These are phyloP conservation scores for Podarcis raffonei DNA, from an alignment of 2,113 vertebrate species.

Conservation along the genomic window DNA sequence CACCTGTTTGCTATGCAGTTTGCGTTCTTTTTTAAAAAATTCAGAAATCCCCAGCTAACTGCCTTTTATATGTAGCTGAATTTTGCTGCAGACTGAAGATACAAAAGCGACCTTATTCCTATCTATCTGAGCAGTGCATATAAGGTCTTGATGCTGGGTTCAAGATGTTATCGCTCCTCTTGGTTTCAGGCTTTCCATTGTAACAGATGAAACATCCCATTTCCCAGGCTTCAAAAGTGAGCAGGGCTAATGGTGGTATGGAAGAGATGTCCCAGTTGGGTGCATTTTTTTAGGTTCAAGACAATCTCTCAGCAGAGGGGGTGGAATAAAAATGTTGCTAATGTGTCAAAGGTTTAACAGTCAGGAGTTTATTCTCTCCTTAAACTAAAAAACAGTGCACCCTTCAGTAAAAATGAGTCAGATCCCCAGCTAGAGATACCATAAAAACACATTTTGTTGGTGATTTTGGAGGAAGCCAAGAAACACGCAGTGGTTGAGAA, in stretches of 20 bases:
- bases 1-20: not conserved
- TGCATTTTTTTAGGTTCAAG: not conserved
- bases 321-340: not conserved
- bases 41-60: not conserved
- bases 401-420: not conserved
- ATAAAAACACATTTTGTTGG: not conserved
- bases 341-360: not conserved
- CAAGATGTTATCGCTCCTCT: not conserved
- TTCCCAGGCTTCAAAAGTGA: not conserved
- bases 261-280: too few relatives aligned
- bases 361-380: not conserved
- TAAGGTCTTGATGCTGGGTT: rapidly evolving
- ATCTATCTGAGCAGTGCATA: not conserved
- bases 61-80: not conserved
- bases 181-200: not conserved
- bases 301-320: too few relatives aligned
- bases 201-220: not conserved
- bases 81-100: not conserved
- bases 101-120: not conserved
- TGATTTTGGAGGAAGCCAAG: not conserved
- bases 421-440: not conserved
- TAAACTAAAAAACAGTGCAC: not conserved
- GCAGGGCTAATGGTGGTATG: not conserved
- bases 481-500: not conserved
- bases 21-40: not conserved